Evolutionary conservation across 2,797 vertebrate genomes (phyloP), one percentile per base, ranked within the genome.

Genomic region (Fringilla coelebs): DNA sequence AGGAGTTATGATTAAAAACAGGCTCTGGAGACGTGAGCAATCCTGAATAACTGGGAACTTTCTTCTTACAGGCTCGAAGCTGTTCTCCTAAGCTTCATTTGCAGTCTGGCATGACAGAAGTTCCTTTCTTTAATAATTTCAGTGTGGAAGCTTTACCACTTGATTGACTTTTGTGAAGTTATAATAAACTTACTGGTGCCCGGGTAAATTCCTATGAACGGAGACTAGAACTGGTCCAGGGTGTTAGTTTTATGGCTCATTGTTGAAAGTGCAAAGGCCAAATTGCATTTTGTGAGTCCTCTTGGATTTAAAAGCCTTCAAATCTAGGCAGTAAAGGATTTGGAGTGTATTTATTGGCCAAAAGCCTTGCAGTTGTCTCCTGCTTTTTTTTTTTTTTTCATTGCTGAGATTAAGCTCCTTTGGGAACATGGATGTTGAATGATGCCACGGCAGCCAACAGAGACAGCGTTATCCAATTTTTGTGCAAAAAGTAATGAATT

Each of bases 1-100:
- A 74, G 72, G 66, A 52, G 40, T 54, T 91, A 51, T 96, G 96
- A 97, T 97, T 96, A 91, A 96, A 98, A 97, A 58, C 97, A 97
- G 96, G 88, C 80, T 80, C 60, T 73, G 57, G 84, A 92, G 91
- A 75, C 51, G 40, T 6, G 60, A 95, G 83, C 77, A 86, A 34
- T 49, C 31, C 75, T 43, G 68, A 61, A 66, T 86, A 96, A 95
- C 72, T 67, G 80, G 92, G 95, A 96, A 92, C 76, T 93, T 84
- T 85, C 84, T 73, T 66, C 49, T 54, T 40, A 54, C 83, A 75
- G 82, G 58, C 73, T 31, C 75, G 76, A 88, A 93, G 88, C 54
- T 81, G 76, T 62, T 90, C 76, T 88, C 89, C 22, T 61, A 81
- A 81, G 89, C 55, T 92, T 81, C 17, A 9, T 93, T 89, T 96